phyloP scores from a whole-genome alignment of 2,113 vertebrate genomes.

The Erpornis zantholeuca region DNA sequence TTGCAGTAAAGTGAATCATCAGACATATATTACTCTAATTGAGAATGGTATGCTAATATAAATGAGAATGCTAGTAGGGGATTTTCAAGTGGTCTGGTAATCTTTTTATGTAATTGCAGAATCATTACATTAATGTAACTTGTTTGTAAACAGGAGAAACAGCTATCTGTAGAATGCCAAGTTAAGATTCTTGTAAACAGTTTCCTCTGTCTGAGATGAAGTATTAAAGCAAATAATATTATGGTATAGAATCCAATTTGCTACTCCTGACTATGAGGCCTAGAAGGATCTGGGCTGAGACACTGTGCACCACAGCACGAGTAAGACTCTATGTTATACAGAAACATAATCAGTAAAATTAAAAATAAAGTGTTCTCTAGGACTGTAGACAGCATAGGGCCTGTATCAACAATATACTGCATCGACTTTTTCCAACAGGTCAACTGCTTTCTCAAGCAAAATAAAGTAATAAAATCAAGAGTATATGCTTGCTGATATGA shows the following conservation, averaged over 20 bases:
- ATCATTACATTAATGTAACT: not conserved
- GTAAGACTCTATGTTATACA: not conserved
- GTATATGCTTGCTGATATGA: not conserved
- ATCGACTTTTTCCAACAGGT: not conserved
- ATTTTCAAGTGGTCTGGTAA: conserved; percentile 12
- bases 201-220: not conserved
- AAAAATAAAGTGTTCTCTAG: not conserved
- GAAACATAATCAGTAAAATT: not conserved
- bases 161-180: not conserved
- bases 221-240: not conserved
- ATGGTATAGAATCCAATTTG: not conserved
- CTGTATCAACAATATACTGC: not conserved
- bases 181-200: not conserved
- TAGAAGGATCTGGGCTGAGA: not conserved
- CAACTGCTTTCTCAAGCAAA: not conserved
- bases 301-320: not conserved
- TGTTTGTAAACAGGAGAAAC: not conserved
- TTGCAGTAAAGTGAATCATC: not conserved
- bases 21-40: not conserved
- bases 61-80: not conserved
- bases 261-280: not conserved
- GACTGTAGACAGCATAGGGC: not conserved
- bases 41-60: not conserved
- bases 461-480: not conserved
- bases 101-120: not conserved